phyloP scores from a whole-genome alignment of 2,797 vertebrate species.

The Tenualosa ilisha region DNA sequence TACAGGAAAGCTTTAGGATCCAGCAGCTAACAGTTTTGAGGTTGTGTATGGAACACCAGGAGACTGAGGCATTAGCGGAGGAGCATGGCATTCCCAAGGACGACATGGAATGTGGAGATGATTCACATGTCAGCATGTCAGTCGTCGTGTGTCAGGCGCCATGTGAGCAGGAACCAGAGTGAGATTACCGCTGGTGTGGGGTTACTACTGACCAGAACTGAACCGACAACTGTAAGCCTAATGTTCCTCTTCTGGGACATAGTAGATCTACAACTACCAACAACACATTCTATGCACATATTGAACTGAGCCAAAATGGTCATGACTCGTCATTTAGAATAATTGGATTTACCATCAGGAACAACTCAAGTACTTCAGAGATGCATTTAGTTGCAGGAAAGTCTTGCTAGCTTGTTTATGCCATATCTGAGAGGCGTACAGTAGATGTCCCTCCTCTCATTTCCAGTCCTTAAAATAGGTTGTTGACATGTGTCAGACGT shows the following conservation, averaged over 20 bases:
- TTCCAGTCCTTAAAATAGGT: conserved; percentile 34
- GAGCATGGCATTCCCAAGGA: background rate
- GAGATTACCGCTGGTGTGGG: background rate
- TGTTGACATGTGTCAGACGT: background rate
- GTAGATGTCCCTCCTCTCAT: background rate
- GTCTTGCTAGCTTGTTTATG: background rate
- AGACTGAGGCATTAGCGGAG: background rate
- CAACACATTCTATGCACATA: background rate
- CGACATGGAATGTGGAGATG: background rate
- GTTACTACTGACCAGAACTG: background rate
- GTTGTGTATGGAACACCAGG: background rate
- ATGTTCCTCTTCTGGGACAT: background rate
- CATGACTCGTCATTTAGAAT: background rate
- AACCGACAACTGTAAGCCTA: background rate
- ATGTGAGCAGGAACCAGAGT: background rate
- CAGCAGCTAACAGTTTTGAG: background rate
- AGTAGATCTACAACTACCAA: too few relatives aligned
- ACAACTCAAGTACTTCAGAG: background rate
- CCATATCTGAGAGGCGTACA: background rate
- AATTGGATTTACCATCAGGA: background rate
- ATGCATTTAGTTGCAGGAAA: background rate
- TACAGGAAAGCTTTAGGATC: background rate
- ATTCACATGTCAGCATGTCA: background rate
- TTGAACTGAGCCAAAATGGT: background rate
- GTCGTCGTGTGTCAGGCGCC: background rate